Base-by-base conservation (phyloP, 2,888 invertebrate genomes). In the Dryobotodes eremita region DNA sequence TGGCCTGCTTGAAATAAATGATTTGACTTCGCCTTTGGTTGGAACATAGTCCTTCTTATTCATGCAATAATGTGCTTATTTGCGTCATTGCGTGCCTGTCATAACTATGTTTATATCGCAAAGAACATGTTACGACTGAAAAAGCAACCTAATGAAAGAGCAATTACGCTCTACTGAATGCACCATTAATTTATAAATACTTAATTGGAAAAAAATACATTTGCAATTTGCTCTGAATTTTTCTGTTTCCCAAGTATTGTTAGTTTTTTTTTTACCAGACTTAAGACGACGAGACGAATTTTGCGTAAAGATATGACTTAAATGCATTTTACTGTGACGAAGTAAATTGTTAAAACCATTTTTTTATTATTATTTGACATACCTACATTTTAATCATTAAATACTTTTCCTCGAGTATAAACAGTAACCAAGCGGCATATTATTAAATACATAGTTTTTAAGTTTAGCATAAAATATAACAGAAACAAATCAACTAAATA, bases 71-170 rank as follows among this genome's bases (percentile, higher is more conserved):
- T 65, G 4, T 31, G 8, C 1, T 26, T 6, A 61, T 68, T 62
- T 46, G 42, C 31, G 31, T 36, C 31, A 36, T 36, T 36, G 31
- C 23, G 31, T 71, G 57, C 11, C 23, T 26, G 1, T 23, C 66
- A 50, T 57, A 23, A n/a, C 15, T 31, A 50, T 65, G 20, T 61
- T 73, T n/a, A 57, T 23, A 68, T n/a, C 1, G 50, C 20, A 57
- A 46, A 74, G 50, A 20, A 13, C n/a, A 50, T 50, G 15, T 65
- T 57, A 26, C 50, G 46, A 17, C 17, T 66, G n/a, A 50, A 50
- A 71, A 64, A 10, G n/a, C 23, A 70, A 77, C 17, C 36, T 48
- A 66, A 78, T 59, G 11, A 70, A 77, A 42, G 2, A 80, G 15
- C 26, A n/a, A 62, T 23, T 36, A 59, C 17, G 17, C 15, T 64